Evolutionary conservation across 2,797 vertebrate species (phyloP), one percentile per base, ranked within the genome.

Genomic region (Toxotes lorentzi): DNA sequence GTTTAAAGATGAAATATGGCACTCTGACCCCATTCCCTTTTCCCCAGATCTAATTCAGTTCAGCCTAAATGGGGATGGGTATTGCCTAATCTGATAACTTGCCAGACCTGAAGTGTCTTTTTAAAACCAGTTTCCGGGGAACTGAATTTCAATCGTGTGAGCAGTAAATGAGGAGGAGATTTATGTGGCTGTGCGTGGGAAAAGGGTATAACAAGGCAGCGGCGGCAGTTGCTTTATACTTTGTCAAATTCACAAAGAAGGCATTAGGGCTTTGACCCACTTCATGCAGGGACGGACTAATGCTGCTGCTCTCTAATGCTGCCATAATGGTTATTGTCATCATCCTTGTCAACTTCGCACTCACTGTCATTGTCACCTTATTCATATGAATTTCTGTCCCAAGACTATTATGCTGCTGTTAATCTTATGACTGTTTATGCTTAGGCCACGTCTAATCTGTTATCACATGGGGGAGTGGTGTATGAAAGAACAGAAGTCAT

Each of bases 151-250:
- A 89, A 91, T 88, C 71, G 79, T 79, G 86, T 74, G 70, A 84
- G 85, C 70, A 57, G 79, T 85, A 91, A 93, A 94, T 90, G 88
- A 90, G 86, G 58, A 81, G 70, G 78, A 89, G 91, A 94, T 94
- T 93, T 94, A 93, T 91, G 84, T 82, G 82, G 74, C 84, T 72
- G 48, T 79, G 88, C 82, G 73, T 87, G 83, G 78, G 89, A 90
- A 93, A 89, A 78, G 87, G 70, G 82, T 78, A 83, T 90, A 88
- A 91, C 89, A 87, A 90, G 90, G 80, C 74, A 23, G 77, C 82
- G 51, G 85, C 27, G 45, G 86, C 79, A 83, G 86, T 81, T 54
- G 70, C 84, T 91, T 93, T 86, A 85, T 85, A 92, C 83, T 91
- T 93, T 90, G 89, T 90, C 89, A 89, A 82, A 75, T 79, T 77